Conservation (phyloP, 2,888 invertebrate species). For the Phytoseiulus persimilis region DNA sequence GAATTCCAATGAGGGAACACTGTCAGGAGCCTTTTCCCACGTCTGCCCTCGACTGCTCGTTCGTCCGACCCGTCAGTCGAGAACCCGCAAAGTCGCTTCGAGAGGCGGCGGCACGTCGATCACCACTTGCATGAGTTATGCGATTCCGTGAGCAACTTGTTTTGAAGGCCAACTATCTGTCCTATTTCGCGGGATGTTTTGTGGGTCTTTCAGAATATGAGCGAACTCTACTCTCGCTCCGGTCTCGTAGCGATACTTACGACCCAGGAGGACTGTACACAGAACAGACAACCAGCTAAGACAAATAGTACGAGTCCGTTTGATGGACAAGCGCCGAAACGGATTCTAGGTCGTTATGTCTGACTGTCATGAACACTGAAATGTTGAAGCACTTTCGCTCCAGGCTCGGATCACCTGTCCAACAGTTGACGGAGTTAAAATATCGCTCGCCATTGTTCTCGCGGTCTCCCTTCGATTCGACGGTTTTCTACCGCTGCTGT, state of each 20-base stretch:
- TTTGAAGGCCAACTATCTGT: not conserved
- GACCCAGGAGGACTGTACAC: not conserved
- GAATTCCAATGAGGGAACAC: not conserved
- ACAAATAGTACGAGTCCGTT: not conserved
- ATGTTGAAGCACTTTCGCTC: not conserved
- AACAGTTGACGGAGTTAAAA: not conserved
- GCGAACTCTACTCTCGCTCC: no score
- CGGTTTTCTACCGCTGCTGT: not conserved
- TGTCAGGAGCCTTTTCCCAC: not conserved
- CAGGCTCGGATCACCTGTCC: not conserved
- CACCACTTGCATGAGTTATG: not conserved
- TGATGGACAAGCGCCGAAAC: not conserved
- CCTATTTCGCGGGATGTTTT: not conserved
- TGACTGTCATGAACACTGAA: not conserved
- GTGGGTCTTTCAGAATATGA: not conserved
- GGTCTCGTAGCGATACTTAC: not conserved
- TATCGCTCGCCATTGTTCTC: not conserved
- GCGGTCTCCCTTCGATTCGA: not conserved
- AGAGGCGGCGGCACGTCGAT: not conserved
- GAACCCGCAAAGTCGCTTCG: not conserved
- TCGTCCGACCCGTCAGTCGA: not conserved
- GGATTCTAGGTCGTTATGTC: not conserved
- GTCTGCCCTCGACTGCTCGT: not conserved
- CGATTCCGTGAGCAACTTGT: not conserved
- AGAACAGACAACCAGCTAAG: not conserved